Evolutionary conservation across 1,140 invertebrate genomes (phyloP), one percentile per base, ranked within the genome.

Genomic region (Zaprionus davidi): DNA sequence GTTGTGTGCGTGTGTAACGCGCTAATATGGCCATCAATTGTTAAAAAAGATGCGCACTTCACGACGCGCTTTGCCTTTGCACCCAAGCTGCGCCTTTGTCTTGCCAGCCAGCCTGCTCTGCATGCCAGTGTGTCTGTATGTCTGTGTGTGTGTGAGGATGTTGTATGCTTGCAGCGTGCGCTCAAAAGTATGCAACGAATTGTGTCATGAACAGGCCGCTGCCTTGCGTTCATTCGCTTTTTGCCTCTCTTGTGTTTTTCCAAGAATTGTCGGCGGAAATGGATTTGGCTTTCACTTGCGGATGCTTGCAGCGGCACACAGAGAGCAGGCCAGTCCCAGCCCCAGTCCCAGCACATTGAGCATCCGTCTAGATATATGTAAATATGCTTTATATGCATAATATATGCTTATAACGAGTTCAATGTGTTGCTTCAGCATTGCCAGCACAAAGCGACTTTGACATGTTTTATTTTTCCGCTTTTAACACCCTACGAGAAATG

Each of bases 181-280:
- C 84, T 71, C 53, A 66, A 84, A 74, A 73, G 78, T 88, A 78
- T 65, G 78, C 78, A 80, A 79, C 56, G 76, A 82, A 65, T 81
- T 69, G 68, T 83, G 65, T 58, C 72, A 71, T 26, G 38, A 57
- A 41, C 67, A 75, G 72, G 34, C 34, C n/a, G 31, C 22, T 20
- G n/a, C 17, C 41, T 46, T 46, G n/a, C 24, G 31, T 22, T 34
- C 31, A 34, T 34, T 58, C 17, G 15, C 15, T 36, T 28, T 44
- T 34, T 58, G 55, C 24, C 53, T 53, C 55, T 57, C 69, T 26
- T 63, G 46, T 28, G 53, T 46, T 62, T 62, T 51, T 38, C 36
- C 41, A 67, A 72, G 56, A 58, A 67, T 44, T 59, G 62, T 41
- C 70, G 41, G 36, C 22, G 66, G n/a, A 31, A 55, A 55, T 53